phyloP scores from a whole-genome alignment of 2,113 vertebrate genomes.

The Cephalophus harveyi region DNA sequence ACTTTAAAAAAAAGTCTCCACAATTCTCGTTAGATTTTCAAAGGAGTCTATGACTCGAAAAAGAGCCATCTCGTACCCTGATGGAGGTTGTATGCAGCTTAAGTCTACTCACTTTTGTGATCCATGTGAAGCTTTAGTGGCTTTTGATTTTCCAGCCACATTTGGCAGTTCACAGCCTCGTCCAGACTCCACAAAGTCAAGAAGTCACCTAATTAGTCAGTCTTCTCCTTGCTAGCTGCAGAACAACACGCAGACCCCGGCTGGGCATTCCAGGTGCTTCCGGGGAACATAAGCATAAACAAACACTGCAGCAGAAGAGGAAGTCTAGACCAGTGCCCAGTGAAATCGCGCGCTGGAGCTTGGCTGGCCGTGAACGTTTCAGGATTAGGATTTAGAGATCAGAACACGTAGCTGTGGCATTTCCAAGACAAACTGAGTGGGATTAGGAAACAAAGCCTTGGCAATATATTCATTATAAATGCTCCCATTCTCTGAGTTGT shows the following conservation, averaged over 20 bases:
- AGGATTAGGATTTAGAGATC: background rate
- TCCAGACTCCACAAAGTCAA: background rate
- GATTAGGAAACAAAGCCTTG: background rate
- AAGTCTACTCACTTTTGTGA: background rate
- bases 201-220: background rate
- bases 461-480: background rate
- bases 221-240: too few relatives aligned
- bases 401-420: too few relatives aligned
- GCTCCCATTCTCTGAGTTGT: background rate
- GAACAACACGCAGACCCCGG: background rate
- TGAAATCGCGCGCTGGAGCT: rapidly evolving
- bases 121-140: background rate
- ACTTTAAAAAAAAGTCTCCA: background rate
- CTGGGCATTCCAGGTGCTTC: background rate
- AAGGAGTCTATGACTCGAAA: background rate
- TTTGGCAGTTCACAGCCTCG: too few relatives aligned
- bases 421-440: background rate
- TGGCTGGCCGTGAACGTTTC: background rate
- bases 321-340: rapidly evolving
- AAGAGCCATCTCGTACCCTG: background rate
- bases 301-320: rapidly evolving
- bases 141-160: background rate
- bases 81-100: rapidly evolving
- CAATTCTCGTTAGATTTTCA: background rate
- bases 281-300: rapidly evolving